These are phyloP conservation scores for Acropora tenuis DNA, from an alignment of 64 coral and sea anemone species.

Conservation along the genomic window DNA sequence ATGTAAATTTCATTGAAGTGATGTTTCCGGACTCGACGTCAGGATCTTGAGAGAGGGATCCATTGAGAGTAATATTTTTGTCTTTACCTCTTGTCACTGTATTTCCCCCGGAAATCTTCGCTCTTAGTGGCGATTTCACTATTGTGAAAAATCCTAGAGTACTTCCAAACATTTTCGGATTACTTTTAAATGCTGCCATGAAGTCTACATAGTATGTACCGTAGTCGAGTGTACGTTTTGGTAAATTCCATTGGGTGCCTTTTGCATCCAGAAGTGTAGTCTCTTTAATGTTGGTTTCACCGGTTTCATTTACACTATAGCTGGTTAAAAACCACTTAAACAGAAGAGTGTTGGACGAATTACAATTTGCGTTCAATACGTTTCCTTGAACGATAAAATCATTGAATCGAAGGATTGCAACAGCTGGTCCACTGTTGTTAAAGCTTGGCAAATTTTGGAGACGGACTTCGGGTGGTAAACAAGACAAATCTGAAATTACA, in stretches of 20 bases:
- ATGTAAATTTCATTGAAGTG: constrained; percentile 64
- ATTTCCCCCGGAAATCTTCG: constrained; percentile 66
- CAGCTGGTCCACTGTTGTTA: not conserved
- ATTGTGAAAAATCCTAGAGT: constrained; percentile 10
- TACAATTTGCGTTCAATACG: constrained; percentile 17
- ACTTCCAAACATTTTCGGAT: not conserved
- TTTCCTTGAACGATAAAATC: constrained; percentile 46
- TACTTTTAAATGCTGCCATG: constrained; percentile 31
- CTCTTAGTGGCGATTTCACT: constrained; percentile 23
- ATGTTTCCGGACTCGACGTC: constrained; percentile 32
- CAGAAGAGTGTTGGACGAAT: not conserved
- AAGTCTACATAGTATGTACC: constrained; percentile 63
- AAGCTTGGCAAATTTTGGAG: not conserved
- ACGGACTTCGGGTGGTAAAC: constrained; percentile 15
- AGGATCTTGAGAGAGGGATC: constrained; percentile 59
- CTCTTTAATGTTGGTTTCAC: not conserved
- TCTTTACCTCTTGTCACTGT: constrained; percentile 38
- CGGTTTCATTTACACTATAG: not conserved
- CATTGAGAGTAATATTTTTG: constrained; percentile 43
- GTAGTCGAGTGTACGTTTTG: constrained; percentile 8
- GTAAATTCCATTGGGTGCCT: constrained; percentile 51
- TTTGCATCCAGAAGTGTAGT: not conserved
- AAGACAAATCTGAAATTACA: not conserved
- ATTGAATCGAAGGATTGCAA: not conserved
- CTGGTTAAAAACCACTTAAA: constrained; percentile 41